A percentile compares a stretch with the other conserved stretches of the same genome.
Evolutionary conservation across 2,888 invertebrate genomes (phyloP).

Genomic region (Orthosia cruda): DNA sequence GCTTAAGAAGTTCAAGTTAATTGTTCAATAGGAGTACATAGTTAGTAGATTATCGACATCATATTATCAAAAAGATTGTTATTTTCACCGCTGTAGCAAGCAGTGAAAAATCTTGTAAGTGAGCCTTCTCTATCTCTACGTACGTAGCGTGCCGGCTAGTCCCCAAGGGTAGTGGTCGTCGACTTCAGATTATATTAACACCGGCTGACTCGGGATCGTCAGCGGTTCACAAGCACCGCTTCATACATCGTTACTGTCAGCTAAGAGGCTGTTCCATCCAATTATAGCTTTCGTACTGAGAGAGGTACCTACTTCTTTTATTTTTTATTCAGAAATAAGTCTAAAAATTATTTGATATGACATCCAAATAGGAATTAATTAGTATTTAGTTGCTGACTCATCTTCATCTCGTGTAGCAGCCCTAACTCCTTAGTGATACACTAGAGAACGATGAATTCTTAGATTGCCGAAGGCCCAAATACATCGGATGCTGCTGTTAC

Average conservation of each 20-base stretch:
- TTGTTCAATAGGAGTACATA: neutral
- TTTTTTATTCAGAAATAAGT: neutral
- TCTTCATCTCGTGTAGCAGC: neutral
- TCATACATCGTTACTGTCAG: neutral
- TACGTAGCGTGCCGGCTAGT: neutral
- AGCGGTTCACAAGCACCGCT: slow-evolving; percentile 38
- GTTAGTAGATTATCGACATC: neutral
- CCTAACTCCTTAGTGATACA: too few relatives aligned
- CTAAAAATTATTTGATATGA: neutral
- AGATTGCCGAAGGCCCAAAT: too few relatives aligned
- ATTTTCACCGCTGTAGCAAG: too few relatives aligned
- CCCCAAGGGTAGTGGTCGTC: slow-evolving; percentile 44
- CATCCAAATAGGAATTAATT: neutral
- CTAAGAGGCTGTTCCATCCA: slow-evolving; percentile 2
- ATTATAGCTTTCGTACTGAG: slow-evolving; percentile 18
- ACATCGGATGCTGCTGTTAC: too few relatives aligned
- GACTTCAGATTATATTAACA: slow-evolving; percentile 62
- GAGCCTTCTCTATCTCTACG: slow-evolving; percentile 16
- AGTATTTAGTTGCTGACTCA: neutral
- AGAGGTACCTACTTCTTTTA: neutral
- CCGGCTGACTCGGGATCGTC: slow-evolving; percentile 52
- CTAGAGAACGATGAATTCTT: too few relatives aligned
- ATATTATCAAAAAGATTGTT: neutral
- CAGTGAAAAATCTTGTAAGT: neutral
- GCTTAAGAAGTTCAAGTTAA: too few relatives aligned